Evolutionary conservation across 2,113 vertebrate species (phyloP).

Genomic region (Mandrillus leucophaeus): DNA sequence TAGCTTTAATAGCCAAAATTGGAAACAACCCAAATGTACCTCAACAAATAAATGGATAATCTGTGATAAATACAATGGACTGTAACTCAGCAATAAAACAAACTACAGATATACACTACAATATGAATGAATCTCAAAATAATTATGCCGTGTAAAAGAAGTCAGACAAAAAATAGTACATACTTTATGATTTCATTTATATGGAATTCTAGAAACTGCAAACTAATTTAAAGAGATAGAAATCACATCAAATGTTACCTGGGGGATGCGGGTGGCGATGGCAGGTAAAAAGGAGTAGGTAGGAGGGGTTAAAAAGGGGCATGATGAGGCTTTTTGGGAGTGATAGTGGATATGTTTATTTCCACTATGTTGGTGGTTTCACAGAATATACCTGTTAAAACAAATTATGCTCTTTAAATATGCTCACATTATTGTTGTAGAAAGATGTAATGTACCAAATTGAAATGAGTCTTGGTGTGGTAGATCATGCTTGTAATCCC

Average conservation of each 20-base stretch:
- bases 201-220: background rate
- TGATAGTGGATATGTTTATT: background rate
- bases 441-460: background rate
- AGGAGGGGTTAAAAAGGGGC: background rate
- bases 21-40: constrained; percentile 14
- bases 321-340: background rate
- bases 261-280: background rate
- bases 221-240: background rate
- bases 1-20: background rate
- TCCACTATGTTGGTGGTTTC: background rate
- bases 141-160: background rate
- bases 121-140: background rate
- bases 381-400: background rate
- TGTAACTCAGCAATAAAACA: background rate
- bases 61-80: background rate
- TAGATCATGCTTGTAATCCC: too few relatives aligned
- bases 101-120: background rate
- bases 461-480: background rate
- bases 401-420: background rate
- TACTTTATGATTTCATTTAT: constrained; percentile 28
- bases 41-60: constrained; percentile 5
- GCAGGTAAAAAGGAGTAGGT: background rate
- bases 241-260: background rate
- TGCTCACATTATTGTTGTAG: background rate
- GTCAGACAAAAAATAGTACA: background rate